Base-by-base conservation (phyloP, 2,113 vertebrate genomes). In the Cyanistes caeruleus region DNA sequence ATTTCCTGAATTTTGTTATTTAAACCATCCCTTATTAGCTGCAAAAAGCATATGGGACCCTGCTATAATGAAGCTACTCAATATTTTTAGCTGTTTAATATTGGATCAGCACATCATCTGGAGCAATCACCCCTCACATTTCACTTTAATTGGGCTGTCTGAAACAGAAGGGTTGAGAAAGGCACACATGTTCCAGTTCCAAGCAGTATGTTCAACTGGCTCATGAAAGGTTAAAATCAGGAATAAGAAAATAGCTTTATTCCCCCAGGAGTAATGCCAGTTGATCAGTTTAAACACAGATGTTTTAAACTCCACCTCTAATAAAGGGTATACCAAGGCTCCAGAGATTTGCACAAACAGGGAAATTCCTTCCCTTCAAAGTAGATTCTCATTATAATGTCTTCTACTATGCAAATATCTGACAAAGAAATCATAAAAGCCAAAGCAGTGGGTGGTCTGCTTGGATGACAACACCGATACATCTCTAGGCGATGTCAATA, bases 11-110 rank as follows among this genome's bases (percentile, higher is more conserved):
- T 87, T 82, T 67, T 79, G 33, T 87, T 89, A 51, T 94, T 89
- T 87, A 91, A 94, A 52, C 51, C 89, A 83, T 27, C 55, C 58
- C 35, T 96, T 96, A 91, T 96, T 93, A 95, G 79, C 85, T 77
- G 68, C 82, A 81, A 86, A 84, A 90, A 96, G 56, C 92, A 88
- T 93, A 94, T 84, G 85, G 84, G 78, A 82, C 83, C 64, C 64
- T 67, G 39, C 39, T 60, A 73, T 82, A 93, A 92, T 79, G 63
- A 95, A 97, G 95, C 82, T 80, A 62, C 74, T 90, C 95, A 90
- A 44, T 93, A 90, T 84, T 90, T 96, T 94, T 85, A 90, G 84
- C 70, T 95, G 87, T 94, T 94, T 94, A 92, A 91, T 86, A 91
- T 80, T 87, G 92, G 87, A 96, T 94, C 92, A 94, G 85, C 41